These are phyloP conservation scores for Halotydeus destructor DNA, from an alignment of 1,140 invertebrate species.

Conservation along the genomic window DNA sequence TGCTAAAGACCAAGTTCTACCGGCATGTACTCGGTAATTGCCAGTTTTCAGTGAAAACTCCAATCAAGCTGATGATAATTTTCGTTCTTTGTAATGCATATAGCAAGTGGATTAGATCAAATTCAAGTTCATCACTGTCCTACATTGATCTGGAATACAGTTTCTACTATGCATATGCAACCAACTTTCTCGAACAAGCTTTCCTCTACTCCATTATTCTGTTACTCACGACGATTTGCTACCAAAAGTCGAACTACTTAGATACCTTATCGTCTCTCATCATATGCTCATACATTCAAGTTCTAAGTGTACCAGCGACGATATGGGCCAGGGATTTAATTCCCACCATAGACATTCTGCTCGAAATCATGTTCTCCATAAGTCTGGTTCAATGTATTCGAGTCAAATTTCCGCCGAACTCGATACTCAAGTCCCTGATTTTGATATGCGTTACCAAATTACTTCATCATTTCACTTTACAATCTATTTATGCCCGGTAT, in stretches of 20 bases:
- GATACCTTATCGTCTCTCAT: conserved; percentile 5
- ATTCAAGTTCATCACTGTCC: conserved; percentile 1
- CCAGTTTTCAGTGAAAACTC: neutral
- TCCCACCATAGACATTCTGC: conserved; percentile 6
- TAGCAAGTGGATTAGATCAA: conserved; percentile 8
- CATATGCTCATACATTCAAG: conserved; percentile 13
- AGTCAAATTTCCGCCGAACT: too few species aligned
- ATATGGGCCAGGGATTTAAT: conserved; percentile 6
- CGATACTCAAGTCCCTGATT: too few species aligned
- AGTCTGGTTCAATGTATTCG: conserved; percentile 7
- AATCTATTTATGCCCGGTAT: too few species aligned
- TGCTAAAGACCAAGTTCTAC: conserved; percentile 11
- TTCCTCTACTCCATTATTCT: conserved; percentile 8
- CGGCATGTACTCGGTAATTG: conserved; percentile 13
- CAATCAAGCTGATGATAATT: conserved; percentile 9
- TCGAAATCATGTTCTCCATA: conserved; percentile 1
- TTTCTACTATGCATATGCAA: conserved; percentile 11
- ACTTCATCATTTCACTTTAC: too few species aligned
- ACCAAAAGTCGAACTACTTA: neutral
- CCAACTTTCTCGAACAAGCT: neutral
- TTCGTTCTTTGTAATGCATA: conserved; percentile 13
- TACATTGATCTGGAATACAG: conserved; percentile 11
- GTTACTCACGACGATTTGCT: neutral
- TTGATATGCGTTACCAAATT: too few species aligned
- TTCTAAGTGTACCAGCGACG: conserved; percentile 9